A percentile compares a stretch with the other conserved stretches of the same genome.
Evolutionary conservation across 2,888 invertebrate species (phyloP).

Genomic region (Drosophila yooni): DNA sequence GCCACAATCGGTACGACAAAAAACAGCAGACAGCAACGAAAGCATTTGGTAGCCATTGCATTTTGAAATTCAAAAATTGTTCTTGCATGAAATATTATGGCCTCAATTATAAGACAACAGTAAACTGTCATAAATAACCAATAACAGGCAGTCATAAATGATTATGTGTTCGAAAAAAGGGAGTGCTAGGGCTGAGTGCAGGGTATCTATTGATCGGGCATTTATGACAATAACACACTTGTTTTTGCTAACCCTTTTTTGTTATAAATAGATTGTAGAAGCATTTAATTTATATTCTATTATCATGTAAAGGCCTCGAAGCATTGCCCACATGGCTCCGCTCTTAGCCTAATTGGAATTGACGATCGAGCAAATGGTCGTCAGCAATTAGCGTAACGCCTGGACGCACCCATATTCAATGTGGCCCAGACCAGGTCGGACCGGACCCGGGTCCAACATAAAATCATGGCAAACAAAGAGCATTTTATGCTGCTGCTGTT

Average conservation of each 20-base stretch:
- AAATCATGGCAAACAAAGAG: conserved; percentile 60
- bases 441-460: conserved; percentile 38
- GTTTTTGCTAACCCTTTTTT: conserved; percentile 19
- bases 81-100: conserved; percentile 3
- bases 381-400: conserved; percentile 65
- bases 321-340: conserved; percentile 50
- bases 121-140: background rate
- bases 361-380: conserved; percentile 57
- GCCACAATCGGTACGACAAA: conserved; percentile 31
- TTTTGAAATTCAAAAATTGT: conserved; percentile 1
- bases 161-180: background rate
- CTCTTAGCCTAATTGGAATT: conserved; percentile 59
- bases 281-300: conserved; percentile 49
- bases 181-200: background rate
- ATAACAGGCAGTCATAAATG: background rate
- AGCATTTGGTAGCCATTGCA: background rate
- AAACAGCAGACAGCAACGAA: conserved; percentile 11
- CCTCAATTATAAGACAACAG: background rate
- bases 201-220: background rate
- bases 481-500: conserved; percentile 36
- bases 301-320: conserved; percentile 45
- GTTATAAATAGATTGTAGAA: conserved; percentile 35
- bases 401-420: conserved; percentile 59
- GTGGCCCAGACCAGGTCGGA: conserved; percentile 8
- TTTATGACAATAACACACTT: background rate